phyloP scores from a whole-genome alignment of 2,888 invertebrate species.

The Parthenolecanium corni region DNA sequence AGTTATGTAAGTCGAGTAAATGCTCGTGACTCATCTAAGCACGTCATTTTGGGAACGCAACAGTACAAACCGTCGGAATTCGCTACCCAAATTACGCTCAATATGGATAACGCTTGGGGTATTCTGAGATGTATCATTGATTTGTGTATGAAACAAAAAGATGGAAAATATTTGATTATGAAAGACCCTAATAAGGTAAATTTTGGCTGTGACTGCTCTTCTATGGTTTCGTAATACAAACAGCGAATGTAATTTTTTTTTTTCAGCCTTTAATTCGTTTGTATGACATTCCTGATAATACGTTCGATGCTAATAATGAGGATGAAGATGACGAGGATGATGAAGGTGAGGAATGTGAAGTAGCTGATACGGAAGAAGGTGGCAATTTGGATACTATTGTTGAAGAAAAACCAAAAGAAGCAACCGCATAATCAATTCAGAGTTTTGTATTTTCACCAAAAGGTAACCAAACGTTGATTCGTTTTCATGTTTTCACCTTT shows the following conservation, averaged over 20 bases:
- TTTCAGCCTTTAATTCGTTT: conserved; percentile 77
- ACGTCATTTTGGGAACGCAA: conserved; percentile 92
- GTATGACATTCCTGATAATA: conserved; percentile 96
- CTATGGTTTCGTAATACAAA: background rate
- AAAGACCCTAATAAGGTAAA: conserved; percentile 89
- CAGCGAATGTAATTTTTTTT: background rate
- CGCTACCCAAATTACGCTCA: conserved; percentile 94
- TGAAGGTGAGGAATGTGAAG: conserved; percentile 21
- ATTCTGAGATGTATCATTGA: conserved; percentile 94
- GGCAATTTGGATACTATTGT: conserved; percentile 14
- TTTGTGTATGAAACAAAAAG: conserved; percentile 90
- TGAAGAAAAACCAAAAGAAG: conserved; percentile 13
- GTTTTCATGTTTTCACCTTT: no score
- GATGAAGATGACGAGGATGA: conserved; percentile 51
- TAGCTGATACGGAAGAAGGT: background rate
- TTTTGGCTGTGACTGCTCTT: background rate
- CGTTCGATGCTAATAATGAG: conserved; percentile 95
- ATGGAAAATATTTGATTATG: conserved; percentile 94
- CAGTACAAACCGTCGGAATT: conserved; percentile 98
- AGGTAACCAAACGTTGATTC: no score
- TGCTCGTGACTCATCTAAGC: conserved; percentile 86
- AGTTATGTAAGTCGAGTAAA: conserved; percentile 90
- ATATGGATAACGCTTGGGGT: conserved; percentile 99
- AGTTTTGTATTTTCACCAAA: no score
- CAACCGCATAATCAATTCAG: background rate